These are phyloP conservation scores for Melanerpes formicivorus DNA, from an alignment of 2,113 vertebrate genomes.

Conservation along the genomic window DNA sequence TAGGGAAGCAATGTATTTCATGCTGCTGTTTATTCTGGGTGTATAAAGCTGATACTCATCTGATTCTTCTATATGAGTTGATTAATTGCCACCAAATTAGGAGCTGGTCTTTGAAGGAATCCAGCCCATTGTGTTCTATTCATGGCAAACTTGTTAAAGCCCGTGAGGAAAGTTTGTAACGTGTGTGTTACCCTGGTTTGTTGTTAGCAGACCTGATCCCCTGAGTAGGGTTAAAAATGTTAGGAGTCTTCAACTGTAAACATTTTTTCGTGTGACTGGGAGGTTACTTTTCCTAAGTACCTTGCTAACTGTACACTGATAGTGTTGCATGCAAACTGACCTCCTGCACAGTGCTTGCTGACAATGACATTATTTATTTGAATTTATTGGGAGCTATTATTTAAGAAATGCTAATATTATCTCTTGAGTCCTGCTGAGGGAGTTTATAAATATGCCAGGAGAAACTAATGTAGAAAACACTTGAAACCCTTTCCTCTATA, in stretches of 20 bases:
- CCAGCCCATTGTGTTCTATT: neutral
- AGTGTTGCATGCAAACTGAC: neutral
- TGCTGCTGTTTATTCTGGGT: constrained; percentile 16
- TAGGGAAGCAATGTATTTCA: neutral
- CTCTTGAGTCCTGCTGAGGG: neutral
- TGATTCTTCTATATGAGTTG: neutral
- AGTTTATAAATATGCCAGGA: neutral
- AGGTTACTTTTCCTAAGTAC: neutral
- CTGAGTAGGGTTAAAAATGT: neutral
- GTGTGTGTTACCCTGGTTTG: accelerated
- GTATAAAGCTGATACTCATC: neutral
- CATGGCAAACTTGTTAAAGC: accelerated
- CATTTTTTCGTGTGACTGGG: neutral
- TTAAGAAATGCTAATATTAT: neutral
- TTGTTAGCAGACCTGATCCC: neutral
- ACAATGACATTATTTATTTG: neutral
- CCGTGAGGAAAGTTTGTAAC: neutral
- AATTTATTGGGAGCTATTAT: neutral
- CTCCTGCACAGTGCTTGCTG: neutral
- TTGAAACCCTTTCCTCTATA: neutral
- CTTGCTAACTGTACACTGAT: neutral
- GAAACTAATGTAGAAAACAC: neutral
- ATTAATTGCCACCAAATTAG: constrained; percentile 12
- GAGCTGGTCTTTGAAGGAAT: neutral
- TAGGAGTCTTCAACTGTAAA: neutral